Evolutionary conservation across 1,140 invertebrate genomes (phyloP), one percentile per base, ranked within the genome.

Genomic region (Meloidogyne floridensis): DNA sequence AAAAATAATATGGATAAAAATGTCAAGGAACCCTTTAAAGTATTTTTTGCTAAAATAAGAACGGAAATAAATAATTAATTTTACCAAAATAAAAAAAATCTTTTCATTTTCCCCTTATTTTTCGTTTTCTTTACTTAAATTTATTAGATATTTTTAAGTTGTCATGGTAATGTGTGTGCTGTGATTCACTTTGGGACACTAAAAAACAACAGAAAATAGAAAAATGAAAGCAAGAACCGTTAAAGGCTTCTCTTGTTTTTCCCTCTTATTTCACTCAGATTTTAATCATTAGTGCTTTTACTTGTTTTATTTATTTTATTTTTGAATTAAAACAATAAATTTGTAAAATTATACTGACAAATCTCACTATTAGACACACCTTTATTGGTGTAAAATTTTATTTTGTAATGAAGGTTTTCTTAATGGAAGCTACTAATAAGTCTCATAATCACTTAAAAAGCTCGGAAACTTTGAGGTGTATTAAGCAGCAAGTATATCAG

Each of bases 21-120:
- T 32, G 32, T 32, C 32, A 32, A 32, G 32, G 32, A 32, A 32
- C 32, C 47, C 47, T 47, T 47, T 47, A 47, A 47, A 47, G 47
- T 47, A 47, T 59, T 76, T 76, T 76, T 18, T 56, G 75, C 65
- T 76, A n/a, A 65, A 47, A 32, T 47, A 18, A 54, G 65, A 59
- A 79, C 54, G 53, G 72, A 74, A 47, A 20, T 74, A 47, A 74
- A 54, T 47, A 74, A 47, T 51, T 74, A 15, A 73, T 15, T 13
- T 73, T 43, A 13, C 11, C 11, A 73, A 51, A 74, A 7, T n/a
- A 47, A 51, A 74, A 32, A 32, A 32, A 32, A 32, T 32, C 32
- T 74, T 15, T n/a, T 74, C 72, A 6, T 8, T 74, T n/a, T 43
- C 2, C 72, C 59, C n/a, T 65, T 65, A 65, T 65, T 47, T 65